Percentiles rank a stretch among this genome's conserved stretches.
Conservation (phyloP, 2,888 invertebrate genomes). For the Bellardia pandia region DNA sequence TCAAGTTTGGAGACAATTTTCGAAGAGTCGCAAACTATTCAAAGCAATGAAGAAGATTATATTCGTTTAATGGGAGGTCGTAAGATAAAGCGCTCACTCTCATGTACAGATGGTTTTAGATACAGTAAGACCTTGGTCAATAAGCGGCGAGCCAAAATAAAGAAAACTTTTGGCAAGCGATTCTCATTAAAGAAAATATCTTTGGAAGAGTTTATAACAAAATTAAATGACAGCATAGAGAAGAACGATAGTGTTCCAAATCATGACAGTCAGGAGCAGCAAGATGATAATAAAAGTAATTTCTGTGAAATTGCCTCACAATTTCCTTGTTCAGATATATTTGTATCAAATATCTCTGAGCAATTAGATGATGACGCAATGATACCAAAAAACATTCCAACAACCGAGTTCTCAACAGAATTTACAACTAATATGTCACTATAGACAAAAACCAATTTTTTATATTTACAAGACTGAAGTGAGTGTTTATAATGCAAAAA, state of each 20-base stretch:
- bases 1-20: conserved; percentile 82
- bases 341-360: conserved; percentile 6
- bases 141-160: conserved; percentile 80
- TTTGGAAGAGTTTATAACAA: conserved; percentile 80
- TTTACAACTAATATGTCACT: conserved; percentile 11
- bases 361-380: background rate
- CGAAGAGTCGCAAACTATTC: conserved; percentile 77
- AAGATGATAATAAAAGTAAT: background rate
- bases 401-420: background rate
- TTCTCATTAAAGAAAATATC: conserved; percentile 80
- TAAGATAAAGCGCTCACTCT: conserved; percentile 79
- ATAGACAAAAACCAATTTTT: conserved; percentile 9
- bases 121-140: conserved; percentile 80
- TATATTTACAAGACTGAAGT: conserved; percentile 51
- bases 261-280: conserved; percentile 4
- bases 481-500: conserved; percentile 27
- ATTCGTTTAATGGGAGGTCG: conserved; percentile 78
- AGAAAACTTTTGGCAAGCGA: conserved; percentile 80
- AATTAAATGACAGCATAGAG: conserved; percentile 80
- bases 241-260: conserved; percentile 69
- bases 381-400: background rate
- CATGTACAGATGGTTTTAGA: conserved; percentile 80
- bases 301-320: background rate
- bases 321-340: background rate
- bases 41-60: conserved; percentile 69